A percentile compares a stretch with the other conserved stretches of the same genome.
Evolutionary conservation across 2,797 vertebrate species (phyloP).

Genomic region (Silurus aristotelis): DNA sequence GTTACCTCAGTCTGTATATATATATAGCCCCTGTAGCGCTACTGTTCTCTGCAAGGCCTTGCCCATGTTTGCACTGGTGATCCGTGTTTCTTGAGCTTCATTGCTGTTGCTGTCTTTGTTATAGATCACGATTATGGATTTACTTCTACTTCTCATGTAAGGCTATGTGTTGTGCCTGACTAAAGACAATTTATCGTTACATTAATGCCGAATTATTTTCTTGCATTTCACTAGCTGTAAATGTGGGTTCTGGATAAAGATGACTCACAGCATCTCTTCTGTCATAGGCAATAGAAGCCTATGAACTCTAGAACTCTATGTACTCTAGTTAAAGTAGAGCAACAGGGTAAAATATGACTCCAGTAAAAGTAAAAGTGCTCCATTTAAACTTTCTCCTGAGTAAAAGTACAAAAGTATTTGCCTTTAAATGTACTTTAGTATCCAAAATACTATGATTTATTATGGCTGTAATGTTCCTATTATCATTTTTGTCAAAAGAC

Average conservation of each 20-base stretch:
- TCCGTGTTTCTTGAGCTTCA: neutral
- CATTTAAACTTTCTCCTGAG: too few species aligned
- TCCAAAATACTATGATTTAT: too few species aligned
- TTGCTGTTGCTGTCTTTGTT: neutral
- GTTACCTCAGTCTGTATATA: constrained; percentile 10
- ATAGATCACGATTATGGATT: neutral
- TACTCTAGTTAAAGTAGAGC: too few species aligned
- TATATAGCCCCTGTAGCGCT: neutral
- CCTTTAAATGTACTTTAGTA: too few species aligned
- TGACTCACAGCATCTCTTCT: neutral
- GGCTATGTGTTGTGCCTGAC: neutral
- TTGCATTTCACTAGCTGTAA: neutral
- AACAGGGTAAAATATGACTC: too few species aligned
- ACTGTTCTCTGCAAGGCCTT: constrained; percentile 22
- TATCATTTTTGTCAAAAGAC: too few species aligned
- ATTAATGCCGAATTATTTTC: neutral
- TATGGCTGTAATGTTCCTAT: too few species aligned
- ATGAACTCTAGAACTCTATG: neutral
- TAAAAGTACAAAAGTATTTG: too few species aligned
- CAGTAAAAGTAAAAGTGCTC: too few species aligned
- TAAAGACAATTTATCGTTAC: neutral
- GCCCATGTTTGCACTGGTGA: constrained; percentile 11
- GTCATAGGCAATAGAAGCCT: neutral
- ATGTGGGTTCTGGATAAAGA: constrained; percentile 3
- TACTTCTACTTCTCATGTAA: neutral